Evolutionary conservation across 2,113 vertebrate genomes (phyloP), one percentile per base, ranked within the genome.

Genomic region (Myiozetetes cayanensis): DNA sequence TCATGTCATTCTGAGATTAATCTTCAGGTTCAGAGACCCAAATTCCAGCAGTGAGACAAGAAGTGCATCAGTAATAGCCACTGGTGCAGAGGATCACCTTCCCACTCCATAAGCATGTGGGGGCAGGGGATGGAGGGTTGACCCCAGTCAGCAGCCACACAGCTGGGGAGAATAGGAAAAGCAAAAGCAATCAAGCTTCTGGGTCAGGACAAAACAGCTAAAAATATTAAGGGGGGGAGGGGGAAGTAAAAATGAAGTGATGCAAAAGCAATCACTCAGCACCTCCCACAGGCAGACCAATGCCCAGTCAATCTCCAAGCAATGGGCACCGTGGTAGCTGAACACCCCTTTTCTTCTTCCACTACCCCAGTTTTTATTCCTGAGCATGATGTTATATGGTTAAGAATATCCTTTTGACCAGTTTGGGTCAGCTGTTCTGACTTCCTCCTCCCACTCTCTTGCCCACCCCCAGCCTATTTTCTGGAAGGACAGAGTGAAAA

Each of bases 31-130:
- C 52, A 71, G n/a, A 78, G 41, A 66, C 9, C 4, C 21, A 53
- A 1, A 52, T 52, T 62, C 30, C 61, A 70, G 6, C 55, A 70
- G 21, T 52, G 47, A 11, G 39, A 41, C 0, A 4, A 62, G 23
- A 18, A 78, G 31, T 3, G 1, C n/a, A 27, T 52, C 10, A 58
- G 14, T 1, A 56, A 31, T 2, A 52, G 41, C 21, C 5, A 5
- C 5, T 9, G 27, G 46, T 44, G 62, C 24, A 66, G 62, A 62
- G 31, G 46, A 58, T 71, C 6, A 35, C 46, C 19, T 35, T 14
- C 20, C 10, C 14, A 2, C 12, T 65, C 31, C 17, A 6, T 4
- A 12, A 10, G 8, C 20, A 15, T 7, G 12, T 9, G 9, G 18
- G 8, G 15, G 18, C 18, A 75, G 46, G 14, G 27, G 2, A 5